phyloP scores from a whole-genome alignment of 2,113 vertebrate genomes.

The Periophthalmodon schlosseri region DNA sequence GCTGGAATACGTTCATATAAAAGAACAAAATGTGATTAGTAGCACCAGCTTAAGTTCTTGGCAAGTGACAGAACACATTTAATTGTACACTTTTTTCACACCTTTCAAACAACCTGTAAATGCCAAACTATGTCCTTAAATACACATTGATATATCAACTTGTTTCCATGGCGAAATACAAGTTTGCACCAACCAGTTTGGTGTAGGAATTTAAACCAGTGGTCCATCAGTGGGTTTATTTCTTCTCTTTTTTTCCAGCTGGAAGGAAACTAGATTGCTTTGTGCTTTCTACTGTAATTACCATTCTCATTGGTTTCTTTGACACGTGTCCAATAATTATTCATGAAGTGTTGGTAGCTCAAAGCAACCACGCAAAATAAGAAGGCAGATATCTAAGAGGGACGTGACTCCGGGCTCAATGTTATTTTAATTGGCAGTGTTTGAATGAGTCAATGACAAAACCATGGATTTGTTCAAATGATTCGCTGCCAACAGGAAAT shows the following conservation, averaged over 20 bases:
- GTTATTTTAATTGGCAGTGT: slow-evolving; percentile 4
- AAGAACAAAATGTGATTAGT: neutral
- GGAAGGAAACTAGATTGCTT: neutral
- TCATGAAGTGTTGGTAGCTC: slow-evolving; percentile 1
- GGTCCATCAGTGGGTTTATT: neutral
- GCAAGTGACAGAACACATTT: neutral
- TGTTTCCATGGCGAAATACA: neutral
- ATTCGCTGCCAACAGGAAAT: slow-evolving; percentile 1
- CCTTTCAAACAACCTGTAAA: neutral
- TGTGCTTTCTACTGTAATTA: neutral
- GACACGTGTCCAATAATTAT: slow-evolving; percentile 5
- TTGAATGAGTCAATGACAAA: slow-evolving; percentile 4
- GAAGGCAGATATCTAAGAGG: neutral
- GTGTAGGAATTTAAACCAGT: neutral
- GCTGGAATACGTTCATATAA: neutral
- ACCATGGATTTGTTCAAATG: neutral
- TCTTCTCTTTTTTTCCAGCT: neutral
- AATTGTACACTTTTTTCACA: neutral
- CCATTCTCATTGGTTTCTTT: neutral
- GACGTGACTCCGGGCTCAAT: neutral
- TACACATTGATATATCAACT: neutral
- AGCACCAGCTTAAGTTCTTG: neutral
- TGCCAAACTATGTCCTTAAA: neutral
- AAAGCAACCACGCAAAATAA: neutral
- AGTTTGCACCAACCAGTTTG: neutral